Conservation (phyloP, 2,888 invertebrate species). For the Carcina quercana region DNA sequence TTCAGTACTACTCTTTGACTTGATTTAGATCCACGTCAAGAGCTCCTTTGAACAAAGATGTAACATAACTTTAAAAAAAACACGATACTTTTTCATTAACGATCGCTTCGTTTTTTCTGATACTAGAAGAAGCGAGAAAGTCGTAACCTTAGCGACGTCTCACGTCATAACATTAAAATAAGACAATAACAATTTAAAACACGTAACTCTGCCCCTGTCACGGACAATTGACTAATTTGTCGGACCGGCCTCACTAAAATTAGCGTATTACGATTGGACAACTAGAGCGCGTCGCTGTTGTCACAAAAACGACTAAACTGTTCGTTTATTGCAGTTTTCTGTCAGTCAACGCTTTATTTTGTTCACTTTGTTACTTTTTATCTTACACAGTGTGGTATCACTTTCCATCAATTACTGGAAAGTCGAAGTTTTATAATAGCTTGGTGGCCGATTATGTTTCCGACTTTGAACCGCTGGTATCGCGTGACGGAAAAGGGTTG, state of each 20-base stretch:
- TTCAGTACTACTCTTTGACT: too few relatives aligned
- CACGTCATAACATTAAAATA: too few relatives aligned
- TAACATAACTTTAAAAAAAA: too few relatives aligned
- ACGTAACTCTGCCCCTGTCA: constrained; percentile 23
- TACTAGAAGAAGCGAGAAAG: too few relatives aligned
- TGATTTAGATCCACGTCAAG: too few relatives aligned
- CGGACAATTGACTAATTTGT: constrained; percentile 36
- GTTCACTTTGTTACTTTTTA: constrained; percentile 31
- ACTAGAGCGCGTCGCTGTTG: constrained; percentile 40
- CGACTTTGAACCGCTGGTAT: constrained; percentile 7
- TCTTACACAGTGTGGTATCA: constrained; percentile 31
- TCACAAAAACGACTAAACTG: constrained; percentile 24
- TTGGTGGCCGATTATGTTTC: constrained; percentile 6
- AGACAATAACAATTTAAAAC: constrained; percentile 4
- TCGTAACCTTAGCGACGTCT: too few relatives aligned
- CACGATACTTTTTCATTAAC: too few relatives aligned
- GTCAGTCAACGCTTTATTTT: constrained; percentile 34
- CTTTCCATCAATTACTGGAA: constrained; percentile 43
- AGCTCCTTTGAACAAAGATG: too few relatives aligned
- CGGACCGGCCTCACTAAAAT: constrained; percentile 24
- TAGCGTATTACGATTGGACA: constrained; percentile 32
- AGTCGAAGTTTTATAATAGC: constrained; percentile 19
- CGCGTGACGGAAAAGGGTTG: constrained; percentile 49
- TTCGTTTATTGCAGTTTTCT: constrained; percentile 32
- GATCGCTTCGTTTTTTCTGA: too few relatives aligned